Base-by-base conservation (phyloP, 1,140 invertebrate species). In the Lepidurus arcticus region DNA sequence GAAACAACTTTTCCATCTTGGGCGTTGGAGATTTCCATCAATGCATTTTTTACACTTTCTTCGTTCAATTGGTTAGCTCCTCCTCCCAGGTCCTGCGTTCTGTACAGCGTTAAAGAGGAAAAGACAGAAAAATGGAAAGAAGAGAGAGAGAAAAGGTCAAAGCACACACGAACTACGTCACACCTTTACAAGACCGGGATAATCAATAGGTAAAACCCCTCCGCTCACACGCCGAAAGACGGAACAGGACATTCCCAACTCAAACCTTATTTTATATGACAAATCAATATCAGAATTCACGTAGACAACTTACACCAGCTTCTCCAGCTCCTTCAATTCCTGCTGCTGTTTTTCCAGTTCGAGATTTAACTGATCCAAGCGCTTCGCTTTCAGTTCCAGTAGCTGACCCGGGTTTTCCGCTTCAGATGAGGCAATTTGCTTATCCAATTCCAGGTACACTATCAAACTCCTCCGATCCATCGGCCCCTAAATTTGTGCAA, bases 401-500 rank as follows among this genome's bases (percentile, higher is more conserved):
- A 80, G 78, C 73, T 81, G 81, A 24, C 81, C 73, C 8, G 81
- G 81, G 74, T 80, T 80, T 73, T 78, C 81, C 0, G 73, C 42
- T 74, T 81, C 81, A 10, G 53, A 80, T 47, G 76, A 76, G 1
- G 80, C 80, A 42, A 82, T 81, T 53, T 82, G 79, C 44, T 76
- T 42, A 77, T 82, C 81, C 53, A 81, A 65, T 45, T 82, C 74
- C 11, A 82, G 77, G 79, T 82, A 82, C 53, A 80, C 44, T 77
- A 81, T 79, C 76, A 82, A 43, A 13, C 80, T 82, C 13, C 75
- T 76, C 13, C 78, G 74, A 74, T 82, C 81, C 26, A 81, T 73
- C 2, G 44, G 45, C 13, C 76, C 53, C 81, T 81, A 80, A 44
- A 42, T 34, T 34, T 34, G 34, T 34, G 34, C 2, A 34, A 47